A percentile compares a stretch with the other conserved stretches of the same genome.
Conservation (phyloP, 1,140 invertebrate genomes). For the Lordiphosa mommai region DNA sequence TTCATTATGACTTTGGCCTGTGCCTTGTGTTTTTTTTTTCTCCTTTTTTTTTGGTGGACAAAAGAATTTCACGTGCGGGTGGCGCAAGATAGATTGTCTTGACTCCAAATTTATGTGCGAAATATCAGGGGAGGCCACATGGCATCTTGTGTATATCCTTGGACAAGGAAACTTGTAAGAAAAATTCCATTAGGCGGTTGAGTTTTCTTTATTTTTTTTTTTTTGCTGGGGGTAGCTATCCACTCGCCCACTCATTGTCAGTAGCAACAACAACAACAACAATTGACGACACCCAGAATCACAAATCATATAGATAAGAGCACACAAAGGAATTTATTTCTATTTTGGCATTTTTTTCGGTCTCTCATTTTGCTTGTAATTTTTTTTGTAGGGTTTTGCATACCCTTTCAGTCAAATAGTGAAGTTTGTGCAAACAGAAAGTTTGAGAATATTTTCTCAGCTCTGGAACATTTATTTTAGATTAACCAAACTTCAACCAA, state of each 20-base stretch:
- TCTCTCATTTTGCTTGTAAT: slow-evolving; percentile 58
- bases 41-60: slow-evolving; percentile 46
- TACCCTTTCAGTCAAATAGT: background rate
- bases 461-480: too few relatives aligned
- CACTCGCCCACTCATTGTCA: slow-evolving; percentile 60
- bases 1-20: slow-evolving; percentile 52
- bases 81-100: slow-evolving; percentile 71
- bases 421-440: too few relatives aligned
- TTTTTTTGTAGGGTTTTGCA: slow-evolving; percentile 28
- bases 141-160: slow-evolving; percentile 15
- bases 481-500: too few relatives aligned
- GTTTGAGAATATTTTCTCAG: too few relatives aligned
- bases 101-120: slow-evolving; percentile 72
- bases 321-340: slow-evolving; percentile 79
- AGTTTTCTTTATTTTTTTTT: background rate
- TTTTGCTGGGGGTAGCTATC: background rate
- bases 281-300: slow-evolving; percentile 78
- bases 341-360: slow-evolving; percentile 66
- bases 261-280: slow-evolving; percentile 47
- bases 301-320: slow-evolving; percentile 80
- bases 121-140: slow-evolving; percentile 49
- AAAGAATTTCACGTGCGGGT: slow-evolving; percentile 70
- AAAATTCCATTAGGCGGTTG: slow-evolving; percentile 55
- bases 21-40: slow-evolving; percentile 4
- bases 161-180: slow-evolving; percentile 20